Conservation (phyloP, 2,888 invertebrate genomes). For the Serripes groenlandicus region DNA sequence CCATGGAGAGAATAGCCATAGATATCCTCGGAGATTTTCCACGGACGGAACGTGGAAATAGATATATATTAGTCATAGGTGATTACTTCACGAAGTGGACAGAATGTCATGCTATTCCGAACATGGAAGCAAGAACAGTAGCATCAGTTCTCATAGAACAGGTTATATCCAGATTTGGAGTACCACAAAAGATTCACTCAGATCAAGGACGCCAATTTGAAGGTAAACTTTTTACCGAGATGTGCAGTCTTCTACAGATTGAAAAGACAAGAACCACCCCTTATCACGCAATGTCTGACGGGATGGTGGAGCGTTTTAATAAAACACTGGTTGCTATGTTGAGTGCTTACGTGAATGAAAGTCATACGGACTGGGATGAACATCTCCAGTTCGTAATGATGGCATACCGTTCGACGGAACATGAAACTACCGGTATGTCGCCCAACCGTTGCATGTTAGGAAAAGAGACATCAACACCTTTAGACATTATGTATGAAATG, state of each 20-base stretch:
- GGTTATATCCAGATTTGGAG: conserved; percentile 38
- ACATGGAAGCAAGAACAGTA: conserved; percentile 38
- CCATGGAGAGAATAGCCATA: conserved; percentile 44
- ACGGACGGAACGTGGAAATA: conserved; percentile 24
- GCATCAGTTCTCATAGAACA: conserved; percentile 36
- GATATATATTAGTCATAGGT: conserved; percentile 40
- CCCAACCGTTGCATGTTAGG: conserved; percentile 61
- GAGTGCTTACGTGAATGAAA: conserved; percentile 23
- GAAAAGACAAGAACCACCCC: conserved; percentile 47
- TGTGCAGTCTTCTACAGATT: conserved; percentile 51
- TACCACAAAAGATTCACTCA: conserved; percentile 43
- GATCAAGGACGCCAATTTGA: conserved; percentile 53
- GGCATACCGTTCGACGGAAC: conserved; percentile 55
- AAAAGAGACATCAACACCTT: conserved; percentile 35
- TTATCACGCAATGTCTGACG: conserved; percentile 52
- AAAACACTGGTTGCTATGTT: conserved; percentile 46
- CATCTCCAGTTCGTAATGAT: conserved; percentile 59
- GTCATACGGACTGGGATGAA: conserved; percentile 49
- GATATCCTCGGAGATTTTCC: conserved; percentile 48
- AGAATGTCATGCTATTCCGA: conserved; percentile 40
- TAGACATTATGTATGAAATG: too few species aligned
- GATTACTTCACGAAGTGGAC: conserved; percentile 56
- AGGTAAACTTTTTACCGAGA: conserved; percentile 39
- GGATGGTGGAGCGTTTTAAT: conserved; percentile 57
- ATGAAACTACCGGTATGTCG: conserved; percentile 32